These are phyloP conservation scores for Drosophila colorata DNA, from an alignment of 2,888 invertebrate genomes.

Conservation along the genomic window DNA sequence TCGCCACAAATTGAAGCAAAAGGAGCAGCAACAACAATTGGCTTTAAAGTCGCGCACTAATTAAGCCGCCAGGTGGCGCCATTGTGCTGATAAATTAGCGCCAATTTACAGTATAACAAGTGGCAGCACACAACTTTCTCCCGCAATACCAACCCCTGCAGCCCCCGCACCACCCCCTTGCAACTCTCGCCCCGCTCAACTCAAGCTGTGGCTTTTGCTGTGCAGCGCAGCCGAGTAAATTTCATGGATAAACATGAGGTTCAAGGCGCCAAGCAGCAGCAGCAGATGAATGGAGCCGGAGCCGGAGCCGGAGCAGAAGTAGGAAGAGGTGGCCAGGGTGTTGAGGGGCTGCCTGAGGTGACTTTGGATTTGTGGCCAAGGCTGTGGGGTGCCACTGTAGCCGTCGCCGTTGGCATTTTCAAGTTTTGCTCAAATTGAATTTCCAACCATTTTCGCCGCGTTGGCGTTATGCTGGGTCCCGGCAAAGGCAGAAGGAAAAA, in stretches of 20 bases:
- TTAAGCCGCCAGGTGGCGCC: constrained; percentile 65
- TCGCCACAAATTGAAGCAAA: constrained; percentile 50
- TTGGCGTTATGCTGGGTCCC: constrained; percentile 38
- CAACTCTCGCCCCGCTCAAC: too few species aligned
- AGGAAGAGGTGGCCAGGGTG: too few species aligned
- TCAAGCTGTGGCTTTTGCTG: constrained; percentile 43
- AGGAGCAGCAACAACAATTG: constrained; percentile 13
- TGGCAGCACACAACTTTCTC: constrained; percentile 43
- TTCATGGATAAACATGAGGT: constrained; percentile 75
- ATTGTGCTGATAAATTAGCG: constrained; percentile 66
- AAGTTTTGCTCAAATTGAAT: constrained; percentile 73
- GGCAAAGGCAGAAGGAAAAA: constrained; percentile 11
- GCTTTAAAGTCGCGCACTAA: constrained; percentile 54
- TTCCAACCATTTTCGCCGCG: constrained; percentile 67
- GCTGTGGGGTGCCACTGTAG: constrained; percentile 15
- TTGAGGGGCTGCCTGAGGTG: constrained; percentile 33
- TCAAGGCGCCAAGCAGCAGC: constrained; percentile 38
- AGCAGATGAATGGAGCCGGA: not conserved
- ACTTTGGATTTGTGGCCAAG: constrained; percentile 62
- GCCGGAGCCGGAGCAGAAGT: too few species aligned
- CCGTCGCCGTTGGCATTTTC: constrained; percentile 57
- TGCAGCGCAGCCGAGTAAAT: constrained; percentile 74
- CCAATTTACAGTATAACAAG: constrained; percentile 61
- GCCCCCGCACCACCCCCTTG: not conserved
- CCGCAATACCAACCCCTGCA: not conserved